These are phyloP conservation scores for Nothobranchius kuhntae DNA, from an alignment of 2,113 vertebrate species.

Conservation along the genomic window DNA sequence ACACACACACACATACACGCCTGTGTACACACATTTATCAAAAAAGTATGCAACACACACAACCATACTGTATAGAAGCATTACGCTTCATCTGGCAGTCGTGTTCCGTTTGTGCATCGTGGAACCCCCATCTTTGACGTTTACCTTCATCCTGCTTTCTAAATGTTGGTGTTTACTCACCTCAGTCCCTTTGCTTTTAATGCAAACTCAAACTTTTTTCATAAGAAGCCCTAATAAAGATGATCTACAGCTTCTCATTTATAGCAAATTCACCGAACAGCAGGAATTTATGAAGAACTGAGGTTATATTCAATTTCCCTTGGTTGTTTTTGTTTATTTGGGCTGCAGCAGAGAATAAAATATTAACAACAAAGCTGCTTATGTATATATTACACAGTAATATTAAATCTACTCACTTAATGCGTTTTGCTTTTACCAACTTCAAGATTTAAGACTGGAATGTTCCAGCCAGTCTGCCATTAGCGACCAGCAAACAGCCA, in stretches of 20 bases:
- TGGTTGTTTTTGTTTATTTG: constrained; percentile 63
- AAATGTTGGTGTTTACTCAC: constrained; percentile 15
- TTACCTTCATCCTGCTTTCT: not conserved
- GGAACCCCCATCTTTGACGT: not conserved
- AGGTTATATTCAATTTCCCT: constrained; percentile 52
- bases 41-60: not conserved
- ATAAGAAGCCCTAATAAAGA: constrained; percentile 4
- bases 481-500: constrained; percentile 9
- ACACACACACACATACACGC: constrained; percentile 8
- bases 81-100: constrained; percentile 1
- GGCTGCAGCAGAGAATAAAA: constrained; percentile 47
- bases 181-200: not conserved
- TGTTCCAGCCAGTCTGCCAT: constrained; percentile 5
- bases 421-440: constrained; percentile 3
- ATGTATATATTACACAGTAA: constrained; percentile 39
- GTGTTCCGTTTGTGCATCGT: not conserved
- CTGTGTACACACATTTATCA: constrained; percentile 10
- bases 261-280: not conserved
- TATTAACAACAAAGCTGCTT: constrained; percentile 56
- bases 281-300: constrained; percentile 67
- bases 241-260: constrained; percentile 1
- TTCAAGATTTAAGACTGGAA: constrained; percentile 9
- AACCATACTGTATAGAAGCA: constrained; percentile 4
- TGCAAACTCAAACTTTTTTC: too few species aligned
- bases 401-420: constrained; percentile 33